Base-by-base conservation (phyloP, 2,888 invertebrate genomes). In the Meganola albula region DNA sequence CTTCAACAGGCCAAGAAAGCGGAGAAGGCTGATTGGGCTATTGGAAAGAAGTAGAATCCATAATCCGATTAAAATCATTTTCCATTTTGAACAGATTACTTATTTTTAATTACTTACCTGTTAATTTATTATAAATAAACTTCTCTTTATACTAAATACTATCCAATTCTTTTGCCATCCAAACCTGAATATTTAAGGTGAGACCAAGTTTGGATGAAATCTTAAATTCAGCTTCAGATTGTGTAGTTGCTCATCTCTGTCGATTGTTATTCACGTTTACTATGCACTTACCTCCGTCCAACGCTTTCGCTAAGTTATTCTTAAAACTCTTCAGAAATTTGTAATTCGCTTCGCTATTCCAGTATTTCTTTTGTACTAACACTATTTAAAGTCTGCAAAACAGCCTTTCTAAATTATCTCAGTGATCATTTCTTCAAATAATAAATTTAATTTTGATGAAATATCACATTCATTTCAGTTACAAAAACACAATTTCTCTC, bases 1-100 rank as follows among this genome's bases (percentile, higher is more conserved):
- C 53, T 80, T 88, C 76, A 74, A 88, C 92, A 92, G 92, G 89
- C 91, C 67, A 92, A 92, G 90, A 92, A 92, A 74, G 89, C 91
- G 72, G 92, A 92, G 89, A 90, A 90, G 72, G 90, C 90, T 79
- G 90, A 90, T 75, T 90, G 90, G 90, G 89, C 89, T 86, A 79
- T 82, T 58, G 84, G 84, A 54, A 90, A 90, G 89, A 90, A 90
- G 88, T 90, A 88, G 64, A 63, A 32, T 24, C 35, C 32, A 24
- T 28, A 55, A 49, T 37, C 40, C 13, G 42, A 39, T 61, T 53
- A 51, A 46, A 53, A 57, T 53, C 47, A 58, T 54, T 62, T 53
- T 57, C 48, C 55, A 62, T 56, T 53, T 49, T 52, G 40, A 61
- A 63, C 46, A 57, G 58, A 72, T 69, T 61, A 62, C 55, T 60